Evolutionary conservation across 2,797 vertebrate species (phyloP), one percentile per base, ranked within the genome.

Genomic region (Erithacus rubecula): DNA sequence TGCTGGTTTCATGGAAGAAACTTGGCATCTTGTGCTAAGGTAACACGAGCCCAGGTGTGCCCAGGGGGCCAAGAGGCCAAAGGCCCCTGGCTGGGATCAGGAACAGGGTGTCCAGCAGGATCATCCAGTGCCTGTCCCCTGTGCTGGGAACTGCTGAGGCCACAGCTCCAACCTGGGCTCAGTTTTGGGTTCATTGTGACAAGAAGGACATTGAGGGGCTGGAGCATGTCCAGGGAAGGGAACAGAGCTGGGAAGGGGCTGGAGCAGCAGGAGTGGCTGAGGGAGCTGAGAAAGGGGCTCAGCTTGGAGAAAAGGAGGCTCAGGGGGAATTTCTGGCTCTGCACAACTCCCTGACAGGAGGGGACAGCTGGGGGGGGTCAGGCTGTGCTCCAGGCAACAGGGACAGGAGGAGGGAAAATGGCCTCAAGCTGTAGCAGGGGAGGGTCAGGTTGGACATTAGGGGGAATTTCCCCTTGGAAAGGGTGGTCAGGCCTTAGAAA

Each of bases 301-400:
- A 74, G 59, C 20, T 51, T 64, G 81, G 51, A 83, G 69, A 0
- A 74, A 14, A 83, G 36, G 69, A 20, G 43, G 59, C 16, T 34
- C 43, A 26, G 43, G 43, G 58, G 51, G 2, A 2, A 13, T 11
- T 15, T 30, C 3, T 72, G 59, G 43, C 59, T 83, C 59, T 56
- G 36, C 30, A 47, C 43, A 56, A 0, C 3, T 41, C 59, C 46
- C 80, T 83, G 81, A 1, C 30, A 56, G 81, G 43, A 49, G 43
- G 69, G 43, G 36, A 14, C 58, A 72, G 68, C 24, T 0, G 0
- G 23, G 13, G 41, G 34, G 18, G 4, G 18, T 46, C 0, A 1
- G 24, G 20, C 12, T 83, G 1, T 83, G 51, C 15, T 32, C 8
- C 41, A 34, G 32, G 59, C 36, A 56, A 58, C 60, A 65, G 81